Evolutionary conservation across 2,888 invertebrate species (phyloP), one percentile per base, ranked within the genome.

Genomic region (Scaptomyza caliginosa): DNA sequence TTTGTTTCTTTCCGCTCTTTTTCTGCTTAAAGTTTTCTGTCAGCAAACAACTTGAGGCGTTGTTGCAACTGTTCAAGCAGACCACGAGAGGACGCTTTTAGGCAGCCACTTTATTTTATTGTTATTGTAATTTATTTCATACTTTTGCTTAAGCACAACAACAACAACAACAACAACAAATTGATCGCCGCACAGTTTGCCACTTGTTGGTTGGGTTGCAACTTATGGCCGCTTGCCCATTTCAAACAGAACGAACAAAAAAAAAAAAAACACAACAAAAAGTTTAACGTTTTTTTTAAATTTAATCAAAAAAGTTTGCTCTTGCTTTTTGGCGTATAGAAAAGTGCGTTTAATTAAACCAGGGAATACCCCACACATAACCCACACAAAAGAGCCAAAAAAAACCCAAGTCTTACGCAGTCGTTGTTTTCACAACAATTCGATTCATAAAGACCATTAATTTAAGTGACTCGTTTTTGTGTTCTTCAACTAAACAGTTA

Each of bases 281-380:
- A 7, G 74, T n/a, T n/a, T n/a, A n/a, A n/a, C n/a, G n/a, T n/a
- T n/a, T 82, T 78, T 81, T 63, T 69, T 83, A 75, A 79, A 86
- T 81, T 81, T 86, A 81, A 81, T 81, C 86, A 83, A 81, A 81
- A 81, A 81, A 83, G 63, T 83, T 78, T 52, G 68, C 64, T 82
- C 58, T 64, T 79, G 63, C 67, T 72, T 74, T 74, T 70, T 64
- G 55, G 76, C 52, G 64, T 77, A 59, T 52, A 63, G 72, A 73
- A 76, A 82, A 79, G 69, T 58, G 82, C 74, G 80, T 80, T 85
- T 86, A 84, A 81, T 86, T 84, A 86, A 64, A 80, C 84, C 68
- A 80, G 86, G 86, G 86, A 84, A 86, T 84, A 84, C 69, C 21
- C 2, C 21, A 21, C 16, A 58, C 46, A 59, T 48, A 57, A 60